Percentiles rank a stretch among this genome's conserved stretches.
Conservation (phyloP, 2,888 invertebrate genomes). For the Limnephilus lunatus region DNA sequence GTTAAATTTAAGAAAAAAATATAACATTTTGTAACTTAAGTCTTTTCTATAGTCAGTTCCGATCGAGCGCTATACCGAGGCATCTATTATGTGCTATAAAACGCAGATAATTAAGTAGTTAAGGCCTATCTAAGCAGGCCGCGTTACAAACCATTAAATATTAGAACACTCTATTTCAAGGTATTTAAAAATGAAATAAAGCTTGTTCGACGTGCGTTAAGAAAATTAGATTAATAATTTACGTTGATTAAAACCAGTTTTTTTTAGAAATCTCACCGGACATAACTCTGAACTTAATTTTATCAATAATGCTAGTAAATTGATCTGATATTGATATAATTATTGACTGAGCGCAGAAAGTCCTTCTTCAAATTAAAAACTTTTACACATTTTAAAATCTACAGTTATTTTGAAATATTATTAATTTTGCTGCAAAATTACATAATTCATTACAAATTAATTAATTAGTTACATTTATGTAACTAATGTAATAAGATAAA, state of each 20-base stretch:
- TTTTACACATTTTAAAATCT: no score
- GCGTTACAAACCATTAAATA: not conserved
- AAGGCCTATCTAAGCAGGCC: not conserved
- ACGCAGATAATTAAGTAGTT: not conserved
- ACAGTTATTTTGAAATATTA: no score
- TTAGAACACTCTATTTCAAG: not conserved
- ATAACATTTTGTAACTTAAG: not conserved
- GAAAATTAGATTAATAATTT: not conserved
- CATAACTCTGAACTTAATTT: no score
- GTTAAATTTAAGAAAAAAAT: not conserved
- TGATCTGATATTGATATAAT: no score
- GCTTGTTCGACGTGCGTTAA: not conserved
- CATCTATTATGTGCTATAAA: conserved; percentile 2
- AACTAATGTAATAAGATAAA: no score
- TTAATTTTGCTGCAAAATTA: no score
- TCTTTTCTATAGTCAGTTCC: not conserved
- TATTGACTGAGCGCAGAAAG: no score
- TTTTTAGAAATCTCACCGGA: not conserved
- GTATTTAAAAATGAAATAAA: not conserved
- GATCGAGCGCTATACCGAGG: not conserved
- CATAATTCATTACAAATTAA: no score
- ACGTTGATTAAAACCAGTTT: not conserved
- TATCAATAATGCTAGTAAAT: no score
- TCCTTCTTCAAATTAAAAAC: no score
- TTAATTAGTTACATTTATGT: no score